Percentiles rank a stretch among this genome's conserved stretches.
These are phyloP conservation scores for Macrosteles quadrilineatus DNA, from an alignment of 1,140 invertebrate genomes.

Conservation along the genomic window DNA sequence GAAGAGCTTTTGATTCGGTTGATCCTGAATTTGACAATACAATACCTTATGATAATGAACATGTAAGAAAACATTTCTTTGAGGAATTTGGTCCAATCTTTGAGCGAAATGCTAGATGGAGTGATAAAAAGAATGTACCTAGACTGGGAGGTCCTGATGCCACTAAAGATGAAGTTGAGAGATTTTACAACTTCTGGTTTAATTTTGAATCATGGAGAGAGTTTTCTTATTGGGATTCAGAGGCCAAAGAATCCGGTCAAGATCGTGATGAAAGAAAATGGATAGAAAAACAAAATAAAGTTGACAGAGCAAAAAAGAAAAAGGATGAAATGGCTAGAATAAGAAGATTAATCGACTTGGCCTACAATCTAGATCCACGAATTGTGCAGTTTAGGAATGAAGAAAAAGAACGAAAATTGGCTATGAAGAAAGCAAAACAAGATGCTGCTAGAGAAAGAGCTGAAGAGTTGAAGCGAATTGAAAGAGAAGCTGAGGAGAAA, in stretches of 20 bases:
- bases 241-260: slow-evolving; percentile 97
- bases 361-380: slow-evolving; percentile 91
- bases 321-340: slow-evolving; percentile 96
- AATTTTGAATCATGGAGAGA: slow-evolving; percentile 99
- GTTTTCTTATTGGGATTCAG: slow-evolving; percentile 98
- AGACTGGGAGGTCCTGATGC: slow-evolving; percentile 75
- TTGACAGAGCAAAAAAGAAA: slow-evolving; percentile 84
- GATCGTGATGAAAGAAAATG: slow-evolving; percentile 93
- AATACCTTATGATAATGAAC: slow-evolving; percentile 71
- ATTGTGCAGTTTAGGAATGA: slow-evolving; percentile 92
- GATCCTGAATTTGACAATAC: slow-evolving; percentile 93
- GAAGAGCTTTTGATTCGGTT: slow-evolving; percentile 93
- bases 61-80: slow-evolving; percentile 71
- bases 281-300: slow-evolving; percentile 98
- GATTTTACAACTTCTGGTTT: slow-evolving; percentile 93
- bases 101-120: slow-evolving; percentile 90
- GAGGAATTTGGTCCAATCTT: slow-evolving; percentile 73
- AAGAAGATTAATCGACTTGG: slow-evolving; percentile 85
- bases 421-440: slow-evolving; percentile 86
- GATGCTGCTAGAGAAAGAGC: slow-evolving; percentile 81
- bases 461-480: slow-evolving; percentile 74
- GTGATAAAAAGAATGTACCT: slow-evolving; percentile 84
- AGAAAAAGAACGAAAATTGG: slow-evolving; percentile 88
- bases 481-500: slow-evolving; percentile 67
- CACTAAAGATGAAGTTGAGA: slow-evolving; percentile 73